Base-by-base conservation (phyloP, 2,888 invertebrate genomes). In the Drosophila parthenogenetica region DNA sequence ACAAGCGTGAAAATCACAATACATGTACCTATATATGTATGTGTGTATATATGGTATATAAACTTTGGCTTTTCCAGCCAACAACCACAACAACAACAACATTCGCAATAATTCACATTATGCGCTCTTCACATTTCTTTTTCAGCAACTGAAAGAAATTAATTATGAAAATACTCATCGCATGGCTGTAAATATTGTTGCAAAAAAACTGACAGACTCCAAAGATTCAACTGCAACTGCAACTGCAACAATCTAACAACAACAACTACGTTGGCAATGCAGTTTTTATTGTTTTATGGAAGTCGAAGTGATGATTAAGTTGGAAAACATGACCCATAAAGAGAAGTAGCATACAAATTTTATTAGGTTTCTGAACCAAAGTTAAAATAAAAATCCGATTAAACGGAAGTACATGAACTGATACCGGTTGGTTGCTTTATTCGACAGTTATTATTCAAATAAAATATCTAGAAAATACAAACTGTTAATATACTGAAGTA, bases 91-190 rank as follows among this genome's bases (percentile, higher is more conserved):
- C 55, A 59, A 53, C 53, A 66, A 32, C 49, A 63, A 53, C 54
- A 69, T 54, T 66, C 62, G 64, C 79, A 68, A 73, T 79, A 81
- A 71, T 68, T 82, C 81, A 81, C 79, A 79, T 73, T 64, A 63
- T 65, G 64, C 55, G 42, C 60, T 42, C 42, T 67, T 46, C 45
- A 71, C 71, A 69, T 75, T 77, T 77, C 65, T 71, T 72, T 66
- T 48, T 13, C 63, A 46, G 49, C 66, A 55, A 69, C 70, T 69
- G 69, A 68, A 75, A 81, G 79, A 84, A 84, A 84, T 83, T 85
- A 86, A 84, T 85, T 85, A 84, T 83, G 64, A 83, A 81, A 83
- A 83, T 85, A 83, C 66, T 71, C 79, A 74, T 73, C 53, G 71
- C 74, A 60, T 62, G 67, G 57, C 69, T 29, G 69, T 59, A 81